Evolutionary conservation across 2,113 vertebrate genomes (phyloP), one percentile per base, ranked within the genome.

Genomic region (Ceyx margarethae): DNA sequence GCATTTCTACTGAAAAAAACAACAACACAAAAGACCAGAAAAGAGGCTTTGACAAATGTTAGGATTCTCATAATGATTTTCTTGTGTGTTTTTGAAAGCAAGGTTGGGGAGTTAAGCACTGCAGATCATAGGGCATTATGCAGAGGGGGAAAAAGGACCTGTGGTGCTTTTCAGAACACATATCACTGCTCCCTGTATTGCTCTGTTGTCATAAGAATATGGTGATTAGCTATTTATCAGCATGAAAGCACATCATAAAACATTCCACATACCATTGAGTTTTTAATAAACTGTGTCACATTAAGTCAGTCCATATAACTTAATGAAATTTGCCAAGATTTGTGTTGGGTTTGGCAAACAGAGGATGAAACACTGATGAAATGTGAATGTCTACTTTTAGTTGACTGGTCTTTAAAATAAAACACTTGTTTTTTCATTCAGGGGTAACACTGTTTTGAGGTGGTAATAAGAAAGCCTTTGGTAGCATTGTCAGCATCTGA

Each of bases 211-310:
- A 80, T 89, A 95, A 94, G 94, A 69, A 77, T 68, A 57, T 69
- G 67, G 61, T 90, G 91, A 90, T 94, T 80, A 93, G 90, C 94
- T 92, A 79, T 88, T 95, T 93, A 64, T 85, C 96, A 93, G 87
- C 40, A 0, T 79, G 87, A 96, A 85, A 91, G 33, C 54, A 81
- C 64, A 75, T 83, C 92, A 89, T 91, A 95, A 85, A 96, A 81
- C 91, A 83, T 94, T 87, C 53, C 87, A 79, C 75, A 43, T 91
- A 84, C 69, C 82, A 83, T 72, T 87, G 85, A 77, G 76, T 81
- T 68, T 54, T 82, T 91, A 83, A 65, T 85, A 93, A 65, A 64
- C 61, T 43, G 26, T 77, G 75, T 74, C 66, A 29, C 67, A 71
- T 89, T 84, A 88, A 94, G 67, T 92, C 81, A 74, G 51, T 77